These are phyloP conservation scores for Idaea aversata DNA, from an alignment of 2,888 invertebrate genomes.

Conservation along the genomic window DNA sequence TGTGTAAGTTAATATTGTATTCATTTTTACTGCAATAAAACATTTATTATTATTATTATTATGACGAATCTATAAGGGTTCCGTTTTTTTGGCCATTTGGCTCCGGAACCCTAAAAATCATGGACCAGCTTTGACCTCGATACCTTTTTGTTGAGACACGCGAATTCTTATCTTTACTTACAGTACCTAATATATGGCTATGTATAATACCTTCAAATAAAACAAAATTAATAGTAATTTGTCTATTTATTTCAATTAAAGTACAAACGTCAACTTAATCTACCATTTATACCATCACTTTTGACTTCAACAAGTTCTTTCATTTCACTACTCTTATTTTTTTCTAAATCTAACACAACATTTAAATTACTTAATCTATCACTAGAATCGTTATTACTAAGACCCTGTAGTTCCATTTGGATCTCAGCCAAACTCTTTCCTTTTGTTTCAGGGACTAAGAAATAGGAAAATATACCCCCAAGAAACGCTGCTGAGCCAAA, in stretches of 20 bases:
- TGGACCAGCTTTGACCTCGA: too few relatives aligned
- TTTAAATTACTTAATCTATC: conserved; percentile 27
- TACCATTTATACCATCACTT: conserved; percentile 8
- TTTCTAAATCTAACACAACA: conserved; percentile 5
- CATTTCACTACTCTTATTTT: conserved; percentile 19
- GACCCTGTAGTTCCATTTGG: conserved; percentile 72
- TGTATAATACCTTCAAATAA: neutral
- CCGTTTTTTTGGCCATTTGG: too few relatives aligned
- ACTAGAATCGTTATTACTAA: conserved; percentile 37
- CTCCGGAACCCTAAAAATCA: too few relatives aligned
- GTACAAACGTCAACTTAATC: neutral
- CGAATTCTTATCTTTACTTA: too few relatives aligned
- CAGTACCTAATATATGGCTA: neutral
- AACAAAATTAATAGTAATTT: neutral
- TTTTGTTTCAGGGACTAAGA: conserved; percentile 79
- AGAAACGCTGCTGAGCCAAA: conserved; percentile 67
- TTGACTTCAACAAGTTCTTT: conserved; percentile 21
- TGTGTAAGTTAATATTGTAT: too few relatives aligned
- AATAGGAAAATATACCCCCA: conserved; percentile 69
- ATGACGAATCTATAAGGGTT: too few relatives aligned
- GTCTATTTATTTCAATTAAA: neutral
- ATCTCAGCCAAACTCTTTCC: conserved; percentile 79
- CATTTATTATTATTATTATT: too few relatives aligned
- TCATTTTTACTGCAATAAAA: too few relatives aligned
- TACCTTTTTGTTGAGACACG: too few relatives aligned